Base-by-base conservation (phyloP, 1,140 invertebrate genomes). In the Doryteuthis pealeii region DNA sequence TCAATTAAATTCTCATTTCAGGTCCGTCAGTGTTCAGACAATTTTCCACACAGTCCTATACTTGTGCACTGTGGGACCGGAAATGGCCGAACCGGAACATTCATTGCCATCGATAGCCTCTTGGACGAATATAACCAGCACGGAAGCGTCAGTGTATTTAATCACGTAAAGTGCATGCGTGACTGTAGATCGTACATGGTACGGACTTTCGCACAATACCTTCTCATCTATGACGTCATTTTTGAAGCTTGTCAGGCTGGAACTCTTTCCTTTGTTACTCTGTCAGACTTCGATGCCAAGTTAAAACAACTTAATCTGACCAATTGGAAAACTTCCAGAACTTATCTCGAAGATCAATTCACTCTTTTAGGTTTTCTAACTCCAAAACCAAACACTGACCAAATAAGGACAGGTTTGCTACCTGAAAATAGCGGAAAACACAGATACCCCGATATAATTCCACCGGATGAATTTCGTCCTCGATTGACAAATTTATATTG, bases 21-120 rank as follows among this genome's bases (percentile, higher is more conserved):
- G 35, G 35, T 40, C 10, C 35, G 35, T 40, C 35, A 40, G 35
- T 40, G 3, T 10, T 40, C 35, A 40, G 10, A 10, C 3, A 40
- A 40, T 5, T 40, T 5, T 40, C 35, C 35, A 40, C 35, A 40
- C 3, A 95, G 96, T 0, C 98, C 98, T 0, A 91, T 99, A 72
- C 92, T 99, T 0, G 97, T 99, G 0, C 97, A 99, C 85, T 99
- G 98, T 88, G 97, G 96, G 12, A 87, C 86, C 15, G 86, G 86
- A 0, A 80, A 85, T 28, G 84, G 83, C 67, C 76, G 85, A n/a
- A 85, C 84, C 1, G 86, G 83, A 2, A 81, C 82, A 12, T 88
- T 81, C 77, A 85, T 87, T 26, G 86, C 85, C 22, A 78, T 88
- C 0, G 86, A 88, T 72, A 75, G 79, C 18, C 76, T 87, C 3